These are phyloP conservation scores for Acromyrmex charruanus DNA, from an alignment of 1,140 invertebrate species.

Conservation along the genomic window DNA sequence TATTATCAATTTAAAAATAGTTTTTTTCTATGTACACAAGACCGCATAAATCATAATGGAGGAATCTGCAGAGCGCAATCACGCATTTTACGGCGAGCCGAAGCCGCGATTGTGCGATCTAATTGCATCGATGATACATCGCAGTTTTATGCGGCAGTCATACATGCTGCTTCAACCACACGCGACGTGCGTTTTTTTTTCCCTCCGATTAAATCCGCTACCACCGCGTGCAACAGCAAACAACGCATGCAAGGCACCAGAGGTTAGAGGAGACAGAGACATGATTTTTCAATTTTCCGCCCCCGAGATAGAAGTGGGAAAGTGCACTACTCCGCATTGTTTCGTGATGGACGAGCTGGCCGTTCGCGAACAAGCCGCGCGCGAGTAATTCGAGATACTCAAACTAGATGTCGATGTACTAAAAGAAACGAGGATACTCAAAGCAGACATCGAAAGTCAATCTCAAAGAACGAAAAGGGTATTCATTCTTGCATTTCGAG, in stretches of 20 bases:
- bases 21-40: background rate
- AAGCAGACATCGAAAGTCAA: background rate
- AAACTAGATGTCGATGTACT: background rate
- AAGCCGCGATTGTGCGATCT: constrained; percentile 33
- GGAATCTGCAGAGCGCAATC: background rate
- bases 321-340: constrained; percentile 65
- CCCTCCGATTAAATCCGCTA: constrained; percentile 34
- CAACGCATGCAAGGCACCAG: constrained; percentile 76
- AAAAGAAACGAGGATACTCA: background rate
- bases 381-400: constrained; percentile 48
- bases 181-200: background rate
- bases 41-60: constrained; percentile 24
- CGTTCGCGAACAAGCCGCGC: background rate
- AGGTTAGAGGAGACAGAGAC: constrained; percentile 84
- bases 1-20: too few species aligned
- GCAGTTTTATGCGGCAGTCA: constrained; percentile 44
- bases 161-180: constrained; percentile 3
- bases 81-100: constrained; percentile 14
- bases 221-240: background rate
- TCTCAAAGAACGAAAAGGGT: background rate
- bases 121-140: constrained; percentile 42
- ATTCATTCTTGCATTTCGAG: background rate
- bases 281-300: constrained; percentile 76
- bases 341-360: constrained; percentile 63
- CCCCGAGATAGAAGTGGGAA: constrained; percentile 62